Conservation (phyloP, 1,140 invertebrate species). For the Chionoecetes opilio region DNA sequence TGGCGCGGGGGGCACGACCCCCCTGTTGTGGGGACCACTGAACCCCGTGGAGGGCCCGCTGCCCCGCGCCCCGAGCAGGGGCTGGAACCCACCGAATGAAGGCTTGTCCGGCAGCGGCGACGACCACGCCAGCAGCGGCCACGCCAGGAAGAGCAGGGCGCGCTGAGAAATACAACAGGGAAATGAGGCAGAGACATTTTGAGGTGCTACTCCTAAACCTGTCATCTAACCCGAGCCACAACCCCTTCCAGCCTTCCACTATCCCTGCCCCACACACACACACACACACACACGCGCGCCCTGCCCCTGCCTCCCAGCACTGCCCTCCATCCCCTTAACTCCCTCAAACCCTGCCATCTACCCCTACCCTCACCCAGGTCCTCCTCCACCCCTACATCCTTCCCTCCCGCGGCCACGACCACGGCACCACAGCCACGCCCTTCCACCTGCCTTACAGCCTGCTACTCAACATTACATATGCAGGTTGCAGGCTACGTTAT, state of each 20-base stretch:
- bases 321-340: too few species aligned
- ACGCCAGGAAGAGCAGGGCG: constrained; percentile 45
- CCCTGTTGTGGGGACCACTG: background rate
- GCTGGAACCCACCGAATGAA: constrained; percentile 66
- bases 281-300: background rate
- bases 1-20: background rate
- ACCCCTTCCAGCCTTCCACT: background rate
- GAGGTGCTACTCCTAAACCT: background rate
- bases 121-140: background rate
- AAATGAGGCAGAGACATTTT: background rate
- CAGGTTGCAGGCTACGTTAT: too few species aligned
- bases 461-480: too few species aligned
- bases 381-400: too few species aligned
- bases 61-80: constrained; percentile 51
- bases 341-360: background rate
- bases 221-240: background rate
- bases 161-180: background rate
- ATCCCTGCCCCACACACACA: too few species aligned
- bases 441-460: too few species aligned
- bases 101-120: constrained; percentile 55
- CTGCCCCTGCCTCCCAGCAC: background rate
- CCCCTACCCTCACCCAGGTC: too few species aligned
- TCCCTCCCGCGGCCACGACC: too few species aligned
- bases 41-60: constrained; percentile 54
- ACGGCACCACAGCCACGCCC: too few species aligned